phyloP scores from a whole-genome alignment of 2,888 invertebrate species.

The Pollenia amentaria region DNA sequence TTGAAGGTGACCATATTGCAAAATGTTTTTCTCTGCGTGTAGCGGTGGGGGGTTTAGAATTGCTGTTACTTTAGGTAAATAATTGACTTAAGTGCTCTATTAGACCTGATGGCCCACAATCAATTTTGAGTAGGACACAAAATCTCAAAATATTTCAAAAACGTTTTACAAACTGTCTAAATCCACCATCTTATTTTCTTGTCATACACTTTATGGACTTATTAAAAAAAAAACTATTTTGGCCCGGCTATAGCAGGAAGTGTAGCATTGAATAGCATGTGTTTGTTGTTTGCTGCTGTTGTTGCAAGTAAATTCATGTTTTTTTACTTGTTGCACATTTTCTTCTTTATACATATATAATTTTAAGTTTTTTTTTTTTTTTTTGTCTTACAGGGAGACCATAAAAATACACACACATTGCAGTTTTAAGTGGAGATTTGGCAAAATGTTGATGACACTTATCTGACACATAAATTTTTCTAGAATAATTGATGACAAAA shows the following conservation, averaged over 20 bases:
- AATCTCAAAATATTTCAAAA: neutral
- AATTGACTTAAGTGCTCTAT: no score
- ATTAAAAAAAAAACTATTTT: conserved; percentile 12
- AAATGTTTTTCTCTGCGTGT: no score
- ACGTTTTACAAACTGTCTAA: conserved; percentile 1
- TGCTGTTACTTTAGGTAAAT: no score
- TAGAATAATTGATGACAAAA: conserved; percentile 44
- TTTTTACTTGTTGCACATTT: conserved; percentile 45
- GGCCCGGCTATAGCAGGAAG: conserved; percentile 38
- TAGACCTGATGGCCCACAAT: no score
- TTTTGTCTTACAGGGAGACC: neutral
- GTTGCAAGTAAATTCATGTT: conserved; percentile 21
- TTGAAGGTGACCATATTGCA: no score
- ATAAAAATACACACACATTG: conserved; percentile 21
- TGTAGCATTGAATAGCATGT: conserved; percentile 43
- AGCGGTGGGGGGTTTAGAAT: no score
- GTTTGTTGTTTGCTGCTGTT: conserved; percentile 2
- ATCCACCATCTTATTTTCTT: neutral
- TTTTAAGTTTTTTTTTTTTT: neutral
- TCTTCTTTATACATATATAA: neutral
- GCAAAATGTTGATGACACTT: conserved; percentile 62
- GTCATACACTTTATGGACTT: conserved; percentile 28
- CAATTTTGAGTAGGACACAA: no score
- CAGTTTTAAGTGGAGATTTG: conserved; percentile 51
- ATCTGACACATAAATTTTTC: conserved; percentile 52